These are phyloP conservation scores for Callionymus lyra DNA, from an alignment of 2,113 vertebrate genomes.

Conservation along the genomic window DNA sequence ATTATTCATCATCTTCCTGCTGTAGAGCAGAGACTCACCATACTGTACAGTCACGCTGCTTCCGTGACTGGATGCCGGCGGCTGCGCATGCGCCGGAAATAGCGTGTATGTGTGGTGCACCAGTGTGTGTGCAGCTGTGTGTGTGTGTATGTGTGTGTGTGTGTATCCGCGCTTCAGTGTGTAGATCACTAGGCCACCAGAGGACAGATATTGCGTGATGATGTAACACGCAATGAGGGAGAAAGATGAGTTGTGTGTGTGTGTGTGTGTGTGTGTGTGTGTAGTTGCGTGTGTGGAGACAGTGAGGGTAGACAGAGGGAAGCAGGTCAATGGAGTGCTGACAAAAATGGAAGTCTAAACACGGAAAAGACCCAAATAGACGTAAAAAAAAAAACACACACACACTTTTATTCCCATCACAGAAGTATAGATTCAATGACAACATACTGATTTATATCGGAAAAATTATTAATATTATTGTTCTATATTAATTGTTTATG, in stretches of 20 bases:
- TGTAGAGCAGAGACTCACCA: background rate
- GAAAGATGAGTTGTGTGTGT: background rate
- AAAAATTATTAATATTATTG: too few species aligned
- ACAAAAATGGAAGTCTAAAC: constrained; percentile 9
- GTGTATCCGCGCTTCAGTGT: constrained; percentile 30
- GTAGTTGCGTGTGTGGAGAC: background rate
- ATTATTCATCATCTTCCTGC: background rate
- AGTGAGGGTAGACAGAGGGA: constrained; percentile 1
- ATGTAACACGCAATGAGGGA: constrained; percentile 59
- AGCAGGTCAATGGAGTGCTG: constrained; percentile 1
- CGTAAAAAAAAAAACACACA: too few species aligned
- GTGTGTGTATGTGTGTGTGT: constrained; percentile 9
- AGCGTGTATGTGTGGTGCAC: background rate
- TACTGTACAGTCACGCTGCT: constrained; percentile 18
- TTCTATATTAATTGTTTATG: too few species aligned
- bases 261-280: background rate
- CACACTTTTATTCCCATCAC: too few species aligned
- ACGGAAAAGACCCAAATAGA: background rate
- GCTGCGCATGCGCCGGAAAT: constrained; percentile 6
- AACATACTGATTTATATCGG: too few species aligned
- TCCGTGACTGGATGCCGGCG: constrained; percentile 34
- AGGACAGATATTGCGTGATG: constrained; percentile 64
- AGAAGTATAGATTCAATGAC: too few species aligned
- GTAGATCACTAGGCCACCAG: constrained; percentile 68
- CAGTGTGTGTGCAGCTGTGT: background rate